Conservation (phyloP, 2,888 invertebrate species). For the Trypoxylon attenuatum region DNA sequence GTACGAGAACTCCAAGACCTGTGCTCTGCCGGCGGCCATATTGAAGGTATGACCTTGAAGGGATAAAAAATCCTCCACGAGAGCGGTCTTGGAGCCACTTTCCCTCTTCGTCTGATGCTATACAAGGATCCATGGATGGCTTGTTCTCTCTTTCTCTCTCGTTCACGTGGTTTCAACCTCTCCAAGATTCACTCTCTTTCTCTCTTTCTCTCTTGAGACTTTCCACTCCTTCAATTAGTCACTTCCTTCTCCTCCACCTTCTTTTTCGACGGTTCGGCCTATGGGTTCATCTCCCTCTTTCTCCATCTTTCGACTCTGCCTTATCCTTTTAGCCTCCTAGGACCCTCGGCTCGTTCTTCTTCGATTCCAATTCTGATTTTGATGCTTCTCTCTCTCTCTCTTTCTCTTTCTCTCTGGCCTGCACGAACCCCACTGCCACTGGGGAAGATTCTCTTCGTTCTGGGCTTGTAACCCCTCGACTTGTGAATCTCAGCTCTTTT, state of each 20-base stretch:
- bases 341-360: background rate
- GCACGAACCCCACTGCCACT: constrained; percentile 1
- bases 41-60: constrained; percentile 68
- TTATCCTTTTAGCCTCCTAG: constrained; percentile 18
- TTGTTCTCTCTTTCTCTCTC: constrained; percentile 25
- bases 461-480: too few relatives aligned
- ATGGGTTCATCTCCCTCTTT: constrained; percentile 12
- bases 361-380: constrained; percentile 2
- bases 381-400: background rate
- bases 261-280: constrained; percentile 34
- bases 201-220: constrained; percentile 3
- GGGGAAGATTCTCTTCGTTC: too few relatives aligned
- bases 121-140: constrained; percentile 11
- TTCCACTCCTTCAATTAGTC: constrained; percentile 42
- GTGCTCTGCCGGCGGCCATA: constrained; percentile 69
- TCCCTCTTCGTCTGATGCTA: constrained; percentile 35
- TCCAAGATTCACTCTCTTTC: constrained; percentile 22
- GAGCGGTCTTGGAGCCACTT: constrained; percentile 49
- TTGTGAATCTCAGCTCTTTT: too few relatives aligned
- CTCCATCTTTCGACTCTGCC: constrained; percentile 9
- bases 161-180: too few relatives aligned
- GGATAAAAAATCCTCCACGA: constrained; percentile 65
- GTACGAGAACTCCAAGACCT: constrained; percentile 33
- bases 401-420: constrained; percentile 5
- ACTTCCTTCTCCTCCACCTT: constrained; percentile 48